These are phyloP conservation scores for Nasonia vitripennis DNA, from an alignment of 1,140 invertebrate species.

Conservation along the genomic window DNA sequence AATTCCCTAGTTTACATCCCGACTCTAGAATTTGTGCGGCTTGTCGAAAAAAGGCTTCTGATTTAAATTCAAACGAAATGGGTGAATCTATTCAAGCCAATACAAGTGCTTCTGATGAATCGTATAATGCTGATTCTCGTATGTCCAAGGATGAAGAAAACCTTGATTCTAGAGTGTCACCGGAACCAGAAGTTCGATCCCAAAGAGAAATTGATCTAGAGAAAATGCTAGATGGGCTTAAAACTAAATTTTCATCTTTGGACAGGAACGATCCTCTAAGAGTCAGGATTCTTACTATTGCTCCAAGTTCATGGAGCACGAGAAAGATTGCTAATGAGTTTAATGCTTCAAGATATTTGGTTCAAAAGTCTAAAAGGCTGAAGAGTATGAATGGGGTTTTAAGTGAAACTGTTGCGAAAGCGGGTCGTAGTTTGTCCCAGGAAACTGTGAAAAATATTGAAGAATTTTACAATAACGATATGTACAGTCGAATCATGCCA, in stretches of 20 bases:
- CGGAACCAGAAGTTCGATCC: slow-evolving; percentile 2
- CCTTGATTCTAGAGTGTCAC: slow-evolving; percentile 11
- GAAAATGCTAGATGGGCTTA: slow-evolving; percentile 13
- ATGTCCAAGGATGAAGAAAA: slow-evolving; percentile 16
- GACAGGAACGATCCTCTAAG: not conserved
- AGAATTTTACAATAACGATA: slow-evolving; percentile 13
- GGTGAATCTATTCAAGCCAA: slow-evolving; percentile 18
- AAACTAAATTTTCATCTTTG: slow-evolving; percentile 2
- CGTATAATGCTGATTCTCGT: slow-evolving; percentile 20
- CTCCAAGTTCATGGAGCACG: too few species aligned
- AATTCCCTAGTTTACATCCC: slow-evolving; percentile 16
- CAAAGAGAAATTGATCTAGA: slow-evolving; percentile 19
- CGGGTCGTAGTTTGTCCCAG: not conserved
- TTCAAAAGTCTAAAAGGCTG: not conserved
- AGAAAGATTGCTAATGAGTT: slow-evolving; percentile 4
- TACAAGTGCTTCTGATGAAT: slow-evolving; percentile 17
- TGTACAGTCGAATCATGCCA: slow-evolving; percentile 10
- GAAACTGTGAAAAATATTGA: too few species aligned
- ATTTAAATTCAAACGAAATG: slow-evolving; percentile 3
- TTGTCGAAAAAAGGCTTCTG: not conserved
- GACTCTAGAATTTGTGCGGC: not conserved
- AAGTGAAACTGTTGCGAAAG: not conserved
- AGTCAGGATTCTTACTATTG: too few species aligned
- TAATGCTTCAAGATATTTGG: slow-evolving; percentile 6
- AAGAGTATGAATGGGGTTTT: too few species aligned